These are phyloP conservation scores for Ciconia boyciana DNA, from an alignment of 2,113 vertebrate species.

Conservation along the genomic window DNA sequence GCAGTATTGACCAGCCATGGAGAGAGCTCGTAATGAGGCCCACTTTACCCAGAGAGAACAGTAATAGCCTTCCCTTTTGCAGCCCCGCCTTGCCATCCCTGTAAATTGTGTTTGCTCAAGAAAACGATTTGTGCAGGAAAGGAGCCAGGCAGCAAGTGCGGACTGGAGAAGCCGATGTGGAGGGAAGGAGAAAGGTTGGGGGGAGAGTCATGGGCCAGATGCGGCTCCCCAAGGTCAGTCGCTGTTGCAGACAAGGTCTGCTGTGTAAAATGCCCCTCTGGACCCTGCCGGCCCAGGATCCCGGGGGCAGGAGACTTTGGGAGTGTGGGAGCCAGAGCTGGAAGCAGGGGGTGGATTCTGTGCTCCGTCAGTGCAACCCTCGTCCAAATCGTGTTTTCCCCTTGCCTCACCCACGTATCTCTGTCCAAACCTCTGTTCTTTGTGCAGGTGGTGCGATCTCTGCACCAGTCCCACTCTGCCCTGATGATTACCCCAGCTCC, in stretches of 20 bases:
- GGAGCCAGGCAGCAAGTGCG: not conserved
- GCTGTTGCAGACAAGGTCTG: not conserved
- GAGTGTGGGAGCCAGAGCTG: not conserved
- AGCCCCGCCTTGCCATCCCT: not conserved
- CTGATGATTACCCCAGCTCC: not conserved
- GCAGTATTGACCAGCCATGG: slow-evolving; percentile 38
- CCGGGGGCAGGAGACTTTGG: not conserved
- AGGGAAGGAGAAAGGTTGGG: not conserved
- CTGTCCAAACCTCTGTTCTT: not conserved
- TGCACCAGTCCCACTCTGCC: not conserved
- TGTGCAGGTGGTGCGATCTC: not conserved
- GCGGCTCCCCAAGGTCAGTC: not conserved
- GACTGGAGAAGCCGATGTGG: not conserved
- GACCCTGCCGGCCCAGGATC: not conserved
- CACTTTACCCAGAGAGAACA: slow-evolving; percentile 33
- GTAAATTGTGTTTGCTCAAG: slow-evolving; percentile 51
- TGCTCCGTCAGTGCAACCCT: not conserved
- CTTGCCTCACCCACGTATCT: not conserved
- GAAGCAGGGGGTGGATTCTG: not conserved
- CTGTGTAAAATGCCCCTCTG: not conserved
- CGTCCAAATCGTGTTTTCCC: accelerated
- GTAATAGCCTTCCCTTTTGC: slow-evolving; percentile 3
- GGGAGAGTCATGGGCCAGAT: not conserved
- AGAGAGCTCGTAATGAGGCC: slow-evolving; percentile 44
- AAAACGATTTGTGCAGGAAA: slow-evolving; percentile 27